These are phyloP conservation scores for Enteromius paludinosus DNA, from an alignment of 2,797 vertebrate genomes.

Conservation along the genomic window DNA sequence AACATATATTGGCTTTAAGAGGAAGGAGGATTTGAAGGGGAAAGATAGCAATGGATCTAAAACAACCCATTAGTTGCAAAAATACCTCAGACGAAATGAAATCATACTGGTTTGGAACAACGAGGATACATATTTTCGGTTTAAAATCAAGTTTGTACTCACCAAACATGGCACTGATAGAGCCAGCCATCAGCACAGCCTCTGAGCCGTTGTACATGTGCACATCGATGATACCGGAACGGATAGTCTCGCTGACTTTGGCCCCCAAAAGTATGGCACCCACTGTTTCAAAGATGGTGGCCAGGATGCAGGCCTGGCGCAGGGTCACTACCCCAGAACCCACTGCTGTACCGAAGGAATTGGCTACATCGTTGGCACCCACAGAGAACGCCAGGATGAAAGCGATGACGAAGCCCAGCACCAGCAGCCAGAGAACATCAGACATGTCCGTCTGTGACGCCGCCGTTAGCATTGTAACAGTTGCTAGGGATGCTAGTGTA, in stretches of 20 bases:
- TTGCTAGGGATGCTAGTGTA: constrained; percentile 70
- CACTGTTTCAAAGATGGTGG: constrained; percentile 91
- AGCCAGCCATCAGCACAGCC: constrained; percentile 90
- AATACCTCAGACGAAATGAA: background rate
- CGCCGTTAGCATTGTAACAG: constrained; percentile 62
- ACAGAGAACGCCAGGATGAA: constrained; percentile 95
- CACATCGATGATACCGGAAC: constrained; percentile 92
- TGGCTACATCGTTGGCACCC: constrained; percentile 97
- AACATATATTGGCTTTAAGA: background rate
- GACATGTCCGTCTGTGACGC: constrained; percentile 69
- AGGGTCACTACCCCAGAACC: constrained; percentile 95
- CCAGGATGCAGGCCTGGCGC: constrained; percentile 90
- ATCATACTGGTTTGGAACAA: background rate
- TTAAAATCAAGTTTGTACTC: constrained; percentile 59
- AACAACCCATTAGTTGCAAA: background rate
- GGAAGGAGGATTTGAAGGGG: background rate
- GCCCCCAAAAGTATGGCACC: constrained; percentile 92
- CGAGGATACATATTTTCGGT: background rate
- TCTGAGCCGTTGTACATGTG: constrained; percentile 83
- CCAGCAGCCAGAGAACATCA: constrained; percentile 84
- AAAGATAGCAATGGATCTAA: background rate
- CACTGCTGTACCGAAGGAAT: constrained; percentile 96
- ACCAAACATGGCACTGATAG: constrained; percentile 93
- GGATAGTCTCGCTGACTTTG: constrained; percentile 95
- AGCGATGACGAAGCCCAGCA: constrained; percentile 92